These are phyloP conservation scores for Balanococcus diminutus DNA, from an alignment of 2,888 invertebrate genomes.

Conservation along the genomic window DNA sequence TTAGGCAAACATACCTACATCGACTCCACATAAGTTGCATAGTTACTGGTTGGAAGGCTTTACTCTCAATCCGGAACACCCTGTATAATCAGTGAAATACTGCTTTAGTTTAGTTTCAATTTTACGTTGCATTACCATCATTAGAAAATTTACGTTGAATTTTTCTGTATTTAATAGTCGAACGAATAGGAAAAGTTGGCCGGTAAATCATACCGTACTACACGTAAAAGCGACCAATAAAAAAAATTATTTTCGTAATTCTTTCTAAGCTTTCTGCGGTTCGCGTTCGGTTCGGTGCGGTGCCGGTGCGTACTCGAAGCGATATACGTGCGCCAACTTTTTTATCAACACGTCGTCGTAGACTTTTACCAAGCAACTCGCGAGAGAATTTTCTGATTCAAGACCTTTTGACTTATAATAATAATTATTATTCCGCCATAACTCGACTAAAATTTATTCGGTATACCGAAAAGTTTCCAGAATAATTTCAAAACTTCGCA, in stretches of 20 bases:
- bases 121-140: conserved; percentile 29
- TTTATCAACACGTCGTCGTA: conserved; percentile 18
- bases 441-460: conserved; percentile 52
- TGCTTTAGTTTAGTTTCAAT: conserved; percentile 34
- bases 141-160: conserved; percentile 25
- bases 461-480: conserved; percentile 46
- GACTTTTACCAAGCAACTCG: conserved; percentile 9
- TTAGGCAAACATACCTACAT: too few species aligned
- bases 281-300: neutral
- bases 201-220: conserved; percentile 26
- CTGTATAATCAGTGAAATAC: conserved; percentile 12
- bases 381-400: conserved; percentile 44
- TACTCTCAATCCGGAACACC: too few species aligned
- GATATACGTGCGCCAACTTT: neutral
- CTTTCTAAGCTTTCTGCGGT: neutral
- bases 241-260: conserved; percentile 21
- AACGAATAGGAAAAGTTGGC: conserved; percentile 14
- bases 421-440: conserved; percentile 53
- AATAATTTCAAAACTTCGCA: conserved; percentile 51
- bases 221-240: conserved; percentile 27
- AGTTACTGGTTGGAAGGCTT: too few species aligned
- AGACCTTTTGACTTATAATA: conserved; percentile 44
- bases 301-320: neutral
- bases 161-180: neutral
- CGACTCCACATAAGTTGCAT: too few species aligned